Evolutionary conservation across 2,797 vertebrate genomes (phyloP).

Genomic region (Dromococcyx pavoninus): DNA sequence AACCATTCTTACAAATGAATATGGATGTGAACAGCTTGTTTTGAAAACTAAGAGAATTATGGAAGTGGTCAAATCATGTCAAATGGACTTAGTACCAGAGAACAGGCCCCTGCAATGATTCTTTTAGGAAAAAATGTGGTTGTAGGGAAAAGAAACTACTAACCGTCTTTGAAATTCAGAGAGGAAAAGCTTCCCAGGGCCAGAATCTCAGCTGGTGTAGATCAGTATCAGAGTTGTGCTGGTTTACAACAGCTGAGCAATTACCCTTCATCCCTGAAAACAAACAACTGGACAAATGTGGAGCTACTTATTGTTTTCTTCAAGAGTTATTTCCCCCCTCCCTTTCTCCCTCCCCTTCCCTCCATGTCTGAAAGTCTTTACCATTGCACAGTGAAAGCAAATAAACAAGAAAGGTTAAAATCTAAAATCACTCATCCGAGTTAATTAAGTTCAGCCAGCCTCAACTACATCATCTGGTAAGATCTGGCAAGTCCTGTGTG

Average conservation of each 20-base stretch:
- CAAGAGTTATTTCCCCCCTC: background rate
- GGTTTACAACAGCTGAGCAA: background rate
- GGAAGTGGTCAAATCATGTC: background rate
- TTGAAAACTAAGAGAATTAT: background rate
- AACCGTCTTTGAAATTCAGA: background rate
- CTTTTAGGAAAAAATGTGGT: background rate
- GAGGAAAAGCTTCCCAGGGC: background rate
- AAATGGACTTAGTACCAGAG: background rate
- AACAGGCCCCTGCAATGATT: background rate
- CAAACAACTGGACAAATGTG: background rate
- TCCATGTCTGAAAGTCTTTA: slow-evolving; percentile 63
- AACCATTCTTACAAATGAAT: background rate
- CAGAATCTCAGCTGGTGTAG: background rate
- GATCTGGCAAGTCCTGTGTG: background rate
- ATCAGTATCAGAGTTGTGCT: background rate
- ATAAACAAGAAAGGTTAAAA: slow-evolving; percentile 71
- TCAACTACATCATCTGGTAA: slow-evolving; percentile 63
- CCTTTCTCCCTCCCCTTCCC: background rate
- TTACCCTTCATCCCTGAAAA: background rate
- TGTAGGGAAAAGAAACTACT: background rate
- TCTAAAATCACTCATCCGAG: slow-evolving; percentile 65
- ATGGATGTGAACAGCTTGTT: background rate
- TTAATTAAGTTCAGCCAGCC: slow-evolving; percentile 71
- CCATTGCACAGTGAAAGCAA: slow-evolving; percentile 34
- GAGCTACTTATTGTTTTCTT: background rate